A percentile compares a stretch with the other conserved stretches of the same genome.
phyloP scores from a whole-genome alignment of 2,888 invertebrate genomes.

The Meloe dianella region DNA sequence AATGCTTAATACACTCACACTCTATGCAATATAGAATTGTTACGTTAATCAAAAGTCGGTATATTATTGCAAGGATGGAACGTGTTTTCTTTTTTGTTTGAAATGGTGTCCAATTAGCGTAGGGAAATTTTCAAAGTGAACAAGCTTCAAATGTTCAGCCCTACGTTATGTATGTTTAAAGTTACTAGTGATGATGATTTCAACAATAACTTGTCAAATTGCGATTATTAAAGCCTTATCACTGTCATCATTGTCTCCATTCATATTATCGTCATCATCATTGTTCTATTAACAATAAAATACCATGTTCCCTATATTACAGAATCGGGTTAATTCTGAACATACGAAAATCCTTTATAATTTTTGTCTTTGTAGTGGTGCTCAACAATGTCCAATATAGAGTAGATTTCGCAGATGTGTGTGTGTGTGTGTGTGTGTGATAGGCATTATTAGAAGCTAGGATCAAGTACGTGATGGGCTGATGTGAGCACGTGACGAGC shows the following conservation, averaged over 20 bases:
- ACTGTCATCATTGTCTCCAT: neutral
- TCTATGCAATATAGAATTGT: too few relatives aligned
- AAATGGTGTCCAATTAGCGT: neutral
- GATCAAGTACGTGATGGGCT: slow-evolving; percentile 31
- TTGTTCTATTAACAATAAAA: neutral
- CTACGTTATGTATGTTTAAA: neutral
- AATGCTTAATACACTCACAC: too few relatives aligned
- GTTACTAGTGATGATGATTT: neutral
- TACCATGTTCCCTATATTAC: neutral
- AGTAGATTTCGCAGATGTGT: slow-evolving; percentile 18
- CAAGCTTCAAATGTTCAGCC: neutral
- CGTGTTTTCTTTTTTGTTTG: neutral
- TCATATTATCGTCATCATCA: too few relatives aligned
- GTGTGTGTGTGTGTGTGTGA: slow-evolving; percentile 14
- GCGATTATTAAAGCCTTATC: neutral
- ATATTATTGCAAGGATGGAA: neutral
- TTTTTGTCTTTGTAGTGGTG: neutral
- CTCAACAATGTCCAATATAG: slow-evolving; percentile 16
- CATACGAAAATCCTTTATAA: too few relatives aligned
- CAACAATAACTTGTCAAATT: neutral
- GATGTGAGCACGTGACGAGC: slow-evolving; percentile 30
- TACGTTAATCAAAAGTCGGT: neutral
- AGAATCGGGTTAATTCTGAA: too few relatives aligned
- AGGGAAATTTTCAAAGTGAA: neutral
- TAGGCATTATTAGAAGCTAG: slow-evolving; percentile 30